Conservation (phyloP, 2,113 vertebrate genomes). For the Psammodynastes pulverulentus region DNA sequence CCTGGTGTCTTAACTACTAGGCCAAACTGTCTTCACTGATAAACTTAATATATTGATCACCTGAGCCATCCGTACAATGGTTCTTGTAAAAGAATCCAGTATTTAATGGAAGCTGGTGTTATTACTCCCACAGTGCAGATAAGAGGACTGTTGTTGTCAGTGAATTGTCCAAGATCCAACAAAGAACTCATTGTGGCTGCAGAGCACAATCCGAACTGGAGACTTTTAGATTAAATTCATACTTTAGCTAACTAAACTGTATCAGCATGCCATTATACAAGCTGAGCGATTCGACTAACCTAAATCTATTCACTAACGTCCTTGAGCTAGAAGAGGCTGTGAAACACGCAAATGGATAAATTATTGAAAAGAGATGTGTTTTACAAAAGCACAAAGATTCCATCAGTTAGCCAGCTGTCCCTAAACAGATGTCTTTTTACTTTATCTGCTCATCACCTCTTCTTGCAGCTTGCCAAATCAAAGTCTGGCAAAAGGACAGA, state of each 20-base stretch:
- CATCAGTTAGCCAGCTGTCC: neutral
- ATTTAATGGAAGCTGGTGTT: neutral
- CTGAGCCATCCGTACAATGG: neutral
- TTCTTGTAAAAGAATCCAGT: neutral
- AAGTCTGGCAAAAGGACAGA: constrained; percentile 9
- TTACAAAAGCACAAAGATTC: neutral
- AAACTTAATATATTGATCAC: neutral
- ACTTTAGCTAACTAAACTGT: neutral
- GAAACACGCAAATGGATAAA: neutral
- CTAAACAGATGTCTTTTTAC: neutral
- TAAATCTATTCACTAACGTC: neutral
- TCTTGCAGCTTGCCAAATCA: neutral
- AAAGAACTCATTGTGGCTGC: neutral
- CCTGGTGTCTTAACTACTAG: neutral
- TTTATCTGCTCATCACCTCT: neutral
- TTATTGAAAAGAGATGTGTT: neutral
- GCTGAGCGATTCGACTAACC: neutral
- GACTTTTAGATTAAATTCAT: neutral
- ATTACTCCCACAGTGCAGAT: neutral
- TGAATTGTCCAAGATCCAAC: neutral
- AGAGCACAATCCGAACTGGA: neutral
- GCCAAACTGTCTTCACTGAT: neutral
- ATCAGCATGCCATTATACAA: neutral
- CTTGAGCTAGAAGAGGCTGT: neutral
- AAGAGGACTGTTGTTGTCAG: neutral